phyloP scores from a whole-genome alignment of 1,140 invertebrate species.

The Meteorus sp. region DNA sequence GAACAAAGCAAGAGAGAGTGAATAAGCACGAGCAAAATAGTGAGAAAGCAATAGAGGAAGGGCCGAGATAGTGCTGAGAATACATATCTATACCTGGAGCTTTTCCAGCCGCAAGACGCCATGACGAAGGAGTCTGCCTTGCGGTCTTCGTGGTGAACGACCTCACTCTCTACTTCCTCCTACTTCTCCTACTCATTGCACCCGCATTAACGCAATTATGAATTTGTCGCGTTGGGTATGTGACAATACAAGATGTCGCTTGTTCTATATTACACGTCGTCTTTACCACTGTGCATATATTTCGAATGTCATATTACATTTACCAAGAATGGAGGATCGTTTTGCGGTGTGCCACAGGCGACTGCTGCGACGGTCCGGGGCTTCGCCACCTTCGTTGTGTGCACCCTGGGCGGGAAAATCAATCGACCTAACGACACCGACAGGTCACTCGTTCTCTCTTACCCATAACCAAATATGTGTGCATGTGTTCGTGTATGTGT shows the following conservation, averaged over 20 bases:
- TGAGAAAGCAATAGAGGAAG: constrained; percentile 27
- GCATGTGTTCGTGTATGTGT: neutral
- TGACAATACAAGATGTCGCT: constrained; percentile 59
- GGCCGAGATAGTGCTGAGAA: neutral
- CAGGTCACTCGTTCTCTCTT: constrained; percentile 34
- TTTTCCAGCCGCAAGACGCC: constrained; percentile 36
- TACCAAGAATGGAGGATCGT: constrained; percentile 42
- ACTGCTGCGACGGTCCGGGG: constrained; percentile 48
- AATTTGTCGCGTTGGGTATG: constrained; percentile 57
- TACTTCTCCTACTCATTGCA: too few relatives aligned
- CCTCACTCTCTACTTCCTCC: too few relatives aligned
- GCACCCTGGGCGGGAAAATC: constrained; percentile 45
- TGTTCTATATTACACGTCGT: constrained; percentile 31
- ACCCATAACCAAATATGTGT: neutral
- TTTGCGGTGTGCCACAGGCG: constrained; percentile 52
- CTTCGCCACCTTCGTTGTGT: constrained; percentile 8
- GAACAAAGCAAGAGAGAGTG: neutral
- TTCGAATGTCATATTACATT: neutral
- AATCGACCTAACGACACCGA: constrained; percentile 50
- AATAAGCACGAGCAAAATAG: neutral
- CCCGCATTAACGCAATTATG: constrained; percentile 60
- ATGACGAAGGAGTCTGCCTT: constrained; percentile 31
- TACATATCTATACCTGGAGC: too few relatives aligned
- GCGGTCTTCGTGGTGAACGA: constrained; percentile 48
- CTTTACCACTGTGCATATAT: constrained; percentile 10